phyloP scores from a whole-genome alignment of 2,113 vertebrate genomes.

The Cichladusa arquata region DNA sequence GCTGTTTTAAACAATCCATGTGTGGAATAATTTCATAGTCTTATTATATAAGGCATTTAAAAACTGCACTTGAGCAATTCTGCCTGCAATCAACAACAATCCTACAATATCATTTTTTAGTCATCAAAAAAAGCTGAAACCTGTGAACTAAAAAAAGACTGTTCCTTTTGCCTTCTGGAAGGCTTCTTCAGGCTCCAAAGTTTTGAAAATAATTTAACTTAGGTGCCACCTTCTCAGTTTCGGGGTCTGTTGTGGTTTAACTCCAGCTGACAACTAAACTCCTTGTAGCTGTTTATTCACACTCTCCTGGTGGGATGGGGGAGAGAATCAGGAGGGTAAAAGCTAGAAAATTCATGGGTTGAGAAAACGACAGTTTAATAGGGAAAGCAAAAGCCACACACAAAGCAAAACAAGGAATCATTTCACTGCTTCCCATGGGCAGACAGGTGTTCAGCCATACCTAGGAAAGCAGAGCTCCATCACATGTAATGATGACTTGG shows the following conservation, averaged over 20 bases:
- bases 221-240: not conserved
- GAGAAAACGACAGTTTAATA: not conserved
- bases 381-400: not conserved
- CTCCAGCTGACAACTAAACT: not conserved
- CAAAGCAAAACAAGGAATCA: not conserved
- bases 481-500: not conserved
- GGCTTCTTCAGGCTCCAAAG: not conserved
- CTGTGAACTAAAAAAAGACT: not conserved
- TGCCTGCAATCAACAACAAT: constrained; percentile 33
- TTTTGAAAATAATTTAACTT: not conserved
- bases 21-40: constrained; percentile 68
- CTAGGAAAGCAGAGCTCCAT: not conserved
- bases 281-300: not conserved
- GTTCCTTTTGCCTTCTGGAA: not conserved
- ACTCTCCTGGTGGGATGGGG: not conserved
- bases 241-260: not conserved
- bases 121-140: not conserved
- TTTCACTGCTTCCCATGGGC: not conserved
- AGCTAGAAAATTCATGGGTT: not conserved
- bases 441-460: not conserved
- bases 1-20: constrained; percentile 56
- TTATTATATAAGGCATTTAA: constrained; percentile 61
- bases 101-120: not conserved
- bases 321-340: not conserved
- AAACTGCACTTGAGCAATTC: constrained; percentile 49